These are phyloP conservation scores for Lipophrys pholis DNA, from an alignment of 2,113 vertebrate species.

Conservation along the genomic window DNA sequence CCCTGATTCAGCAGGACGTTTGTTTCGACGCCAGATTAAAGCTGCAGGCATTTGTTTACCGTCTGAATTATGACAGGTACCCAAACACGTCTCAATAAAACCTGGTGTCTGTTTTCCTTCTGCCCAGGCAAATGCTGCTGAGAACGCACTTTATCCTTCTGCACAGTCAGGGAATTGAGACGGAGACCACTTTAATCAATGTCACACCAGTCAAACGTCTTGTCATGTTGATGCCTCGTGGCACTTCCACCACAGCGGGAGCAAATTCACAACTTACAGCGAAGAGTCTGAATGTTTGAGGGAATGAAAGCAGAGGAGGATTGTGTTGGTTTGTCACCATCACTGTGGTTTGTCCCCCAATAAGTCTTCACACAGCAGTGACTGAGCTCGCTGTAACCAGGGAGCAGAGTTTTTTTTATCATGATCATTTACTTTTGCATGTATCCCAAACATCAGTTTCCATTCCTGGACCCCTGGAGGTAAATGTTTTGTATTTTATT, in stretches of 20 bases:
- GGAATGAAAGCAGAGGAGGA: neutral
- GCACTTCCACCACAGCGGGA: conserved; percentile 26
- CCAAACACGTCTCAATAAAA: conserved; percentile 38
- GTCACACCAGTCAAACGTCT: conserved; percentile 71
- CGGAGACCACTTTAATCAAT: conserved; percentile 71
- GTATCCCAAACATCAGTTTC: no score
- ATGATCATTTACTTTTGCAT: no score
- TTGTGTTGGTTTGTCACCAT: neutral
- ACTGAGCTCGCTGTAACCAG: no score
- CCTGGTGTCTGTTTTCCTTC: conserved; percentile 4
- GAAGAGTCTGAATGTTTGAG: conserved; percentile 5
- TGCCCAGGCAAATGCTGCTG: conserved; percentile 55
- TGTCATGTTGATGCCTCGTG: conserved; percentile 65
- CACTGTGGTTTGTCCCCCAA: no score
- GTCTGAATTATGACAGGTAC: conserved; percentile 7
- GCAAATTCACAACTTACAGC: conserved; percentile 19
- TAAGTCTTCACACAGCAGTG: no score
- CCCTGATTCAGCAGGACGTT: neutral
- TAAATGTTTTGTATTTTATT: no score
- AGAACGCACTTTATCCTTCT: conserved; percentile 60
- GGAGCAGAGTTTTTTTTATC: no score
- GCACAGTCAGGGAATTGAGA: conserved; percentile 70
- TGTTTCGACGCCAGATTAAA: neutral
- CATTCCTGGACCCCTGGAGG: no score
- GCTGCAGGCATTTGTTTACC: conserved; percentile 10